Evolutionary conservation across 2,113 vertebrate species (phyloP).

Genomic region (Phocoena sinus): DNA sequence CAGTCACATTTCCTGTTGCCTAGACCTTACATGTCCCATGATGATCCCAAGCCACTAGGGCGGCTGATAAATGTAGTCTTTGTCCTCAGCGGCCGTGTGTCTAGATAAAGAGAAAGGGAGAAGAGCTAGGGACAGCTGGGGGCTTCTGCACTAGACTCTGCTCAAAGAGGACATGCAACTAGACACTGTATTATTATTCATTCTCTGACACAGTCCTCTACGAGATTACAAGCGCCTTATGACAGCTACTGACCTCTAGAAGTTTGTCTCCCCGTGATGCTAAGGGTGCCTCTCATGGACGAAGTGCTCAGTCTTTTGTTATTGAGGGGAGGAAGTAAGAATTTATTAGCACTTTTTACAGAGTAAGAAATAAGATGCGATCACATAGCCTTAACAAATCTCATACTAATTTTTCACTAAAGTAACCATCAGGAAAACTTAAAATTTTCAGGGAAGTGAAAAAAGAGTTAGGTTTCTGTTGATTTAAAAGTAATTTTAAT

Average conservation of each 20-base stretch:
- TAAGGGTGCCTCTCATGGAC: neutral
- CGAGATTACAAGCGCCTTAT: fast-evolving
- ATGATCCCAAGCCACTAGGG: neutral
- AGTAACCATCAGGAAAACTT: neutral
- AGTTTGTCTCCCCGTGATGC: fast-evolving
- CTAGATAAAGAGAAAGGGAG: neutral
- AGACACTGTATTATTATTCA: fast-evolving
- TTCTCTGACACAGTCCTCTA: neutral
- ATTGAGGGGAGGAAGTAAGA: neutral
- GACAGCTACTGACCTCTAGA: too few species aligned
- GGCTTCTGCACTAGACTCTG: neutral
- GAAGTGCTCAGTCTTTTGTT: neutral
- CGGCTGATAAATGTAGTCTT: neutral
- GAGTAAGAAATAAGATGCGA: neutral
- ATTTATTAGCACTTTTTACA: neutral
- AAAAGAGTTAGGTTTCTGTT: neutral
- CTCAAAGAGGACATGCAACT: neutral
- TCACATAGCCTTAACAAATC: neutral
- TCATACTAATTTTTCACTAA: neutral
- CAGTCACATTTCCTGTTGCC: neutral
- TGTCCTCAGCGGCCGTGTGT: neutral
- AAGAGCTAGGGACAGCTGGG: neutral
- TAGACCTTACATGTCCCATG: neutral
- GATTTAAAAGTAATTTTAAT: neutral
- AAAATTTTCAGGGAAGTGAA: neutral